Evolutionary conservation across 2,888 invertebrate genomes (phyloP).

Genomic region (Mamestra brassicae): DNA sequence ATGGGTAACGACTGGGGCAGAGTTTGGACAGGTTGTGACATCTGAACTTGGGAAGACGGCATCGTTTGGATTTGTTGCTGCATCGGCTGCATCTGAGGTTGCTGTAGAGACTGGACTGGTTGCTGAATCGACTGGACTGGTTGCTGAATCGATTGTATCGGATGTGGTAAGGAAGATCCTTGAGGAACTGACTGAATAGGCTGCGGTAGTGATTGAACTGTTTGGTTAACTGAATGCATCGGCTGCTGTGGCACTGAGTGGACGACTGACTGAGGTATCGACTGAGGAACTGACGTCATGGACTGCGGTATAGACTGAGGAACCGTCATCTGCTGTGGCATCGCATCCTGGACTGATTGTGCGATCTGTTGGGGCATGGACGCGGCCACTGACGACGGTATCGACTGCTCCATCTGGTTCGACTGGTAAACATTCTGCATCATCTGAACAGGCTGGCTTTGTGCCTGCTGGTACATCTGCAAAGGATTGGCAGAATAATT

Average conservation of each 20-base stretch:
- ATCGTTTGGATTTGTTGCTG: constrained; percentile 57
- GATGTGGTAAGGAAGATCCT: constrained; percentile 47
- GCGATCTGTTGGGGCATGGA: constrained; percentile 68
- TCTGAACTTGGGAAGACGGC: constrained; percentile 44
- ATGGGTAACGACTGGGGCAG: constrained; percentile 51
- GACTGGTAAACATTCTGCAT: constrained; percentile 73
- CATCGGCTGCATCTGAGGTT: constrained; percentile 56
- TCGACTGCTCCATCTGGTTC: constrained; percentile 72
- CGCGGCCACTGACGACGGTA: constrained; percentile 65
- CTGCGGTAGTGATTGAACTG: constrained; percentile 59
- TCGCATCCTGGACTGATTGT: constrained; percentile 65
- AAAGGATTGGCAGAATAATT: constrained; percentile 86
- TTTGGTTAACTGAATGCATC: constrained; percentile 59
- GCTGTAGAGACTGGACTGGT: constrained; percentile 53
- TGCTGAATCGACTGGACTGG: constrained; percentile 63
- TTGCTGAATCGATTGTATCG: constrained; percentile 66
- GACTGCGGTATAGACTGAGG: constrained; percentile 72
- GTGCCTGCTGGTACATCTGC: constrained; percentile 85
- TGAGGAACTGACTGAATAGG: constrained; percentile 60
- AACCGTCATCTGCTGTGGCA: constrained; percentile 68
- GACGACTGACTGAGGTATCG: constrained; percentile 61
- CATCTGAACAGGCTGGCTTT: constrained; percentile 76
- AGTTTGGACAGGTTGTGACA: constrained; percentile 47
- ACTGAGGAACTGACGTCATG: constrained; percentile 70
- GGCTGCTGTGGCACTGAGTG: constrained; percentile 62